Base-by-base conservation (phyloP, 1,140 invertebrate species). In the Laupala kohalensis region DNA sequence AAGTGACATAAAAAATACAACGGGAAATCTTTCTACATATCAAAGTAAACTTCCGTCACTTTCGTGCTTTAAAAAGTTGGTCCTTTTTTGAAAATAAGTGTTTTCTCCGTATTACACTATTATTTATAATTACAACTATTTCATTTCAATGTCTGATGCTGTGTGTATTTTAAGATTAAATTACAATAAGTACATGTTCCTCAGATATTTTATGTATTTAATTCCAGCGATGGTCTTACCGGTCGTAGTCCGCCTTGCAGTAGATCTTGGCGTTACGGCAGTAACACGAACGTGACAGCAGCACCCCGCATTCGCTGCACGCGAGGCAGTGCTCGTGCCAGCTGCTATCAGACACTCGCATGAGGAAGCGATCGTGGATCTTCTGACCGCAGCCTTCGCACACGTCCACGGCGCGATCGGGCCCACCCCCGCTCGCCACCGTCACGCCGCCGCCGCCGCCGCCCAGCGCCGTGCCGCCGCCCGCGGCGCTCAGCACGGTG, bases 241-340 rank as follows among this genome's bases (percentile, higher is more conserved):
- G 90, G 82, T 97, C 93, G 80, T 97, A 97, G 80, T 98, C 95
- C 63, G 87, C 84, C 78, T 95, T 95, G 82, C 96, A 98, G 84
- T 96, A 97, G n/a, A 97, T 84, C 81, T 97, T 96, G 76, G 91
- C 87, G 79, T 96, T 94, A 72, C 93, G 85, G 53, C 90, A 91
- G 83, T 93, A 97, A 82, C 95, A 98, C 27, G 93, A 94, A 78
- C 94, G 89, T 27, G 89, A 87, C 4, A 98, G 86, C 6, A 90
- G 89, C 62, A 88, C 84, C n/a, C 90, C 90, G 81, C 96, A 98
- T 23, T 94, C 92, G 76, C 88, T 89, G 82, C 96, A 98, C 71
- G 90, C 87, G 53, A 97, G 85, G 81, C 96, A 98, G 74, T 91
- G 89, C 79, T 97, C 95, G 82, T 98, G 96, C 90, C 95, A 98